Conservation (phyloP, 1,140 invertebrate genomes). For the Pinna nobilis region DNA sequence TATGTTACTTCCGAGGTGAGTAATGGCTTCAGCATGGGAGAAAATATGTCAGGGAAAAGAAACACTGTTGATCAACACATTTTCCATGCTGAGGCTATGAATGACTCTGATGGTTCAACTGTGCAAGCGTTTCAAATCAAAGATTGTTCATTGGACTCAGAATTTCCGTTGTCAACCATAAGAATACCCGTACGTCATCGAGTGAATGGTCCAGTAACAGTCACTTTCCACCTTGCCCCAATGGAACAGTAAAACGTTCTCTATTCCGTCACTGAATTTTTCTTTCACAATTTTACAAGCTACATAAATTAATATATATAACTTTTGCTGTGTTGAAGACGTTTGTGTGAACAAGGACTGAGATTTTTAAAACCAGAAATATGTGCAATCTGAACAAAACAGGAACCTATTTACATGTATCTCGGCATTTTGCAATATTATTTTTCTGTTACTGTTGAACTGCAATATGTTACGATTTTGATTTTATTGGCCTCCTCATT, state of each 20-base stretch:
- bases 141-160: conserved; percentile 51
- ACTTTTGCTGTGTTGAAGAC: not conserved
- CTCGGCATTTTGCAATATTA: too few species aligned
- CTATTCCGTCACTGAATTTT: not conserved
- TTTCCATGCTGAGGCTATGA: conserved; percentile 45
- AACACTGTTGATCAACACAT: too few species aligned
- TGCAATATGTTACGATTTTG: too few species aligned
- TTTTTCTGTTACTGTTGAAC: too few species aligned
- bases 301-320: not conserved
- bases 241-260: conserved; percentile 39
- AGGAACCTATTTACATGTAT: conserved; percentile 9
- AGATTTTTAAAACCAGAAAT: not conserved
- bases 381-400: not conserved
- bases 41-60: conserved; percentile 39
- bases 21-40: conserved; percentile 38
- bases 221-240: conserved; percentile 92
- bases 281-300: conserved; percentile 25
- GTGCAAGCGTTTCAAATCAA: conserved; percentile 54
- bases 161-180: conserved; percentile 86
- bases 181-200: conserved; percentile 92
- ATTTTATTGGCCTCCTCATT: too few species aligned
- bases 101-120: conserved; percentile 41
- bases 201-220: conserved; percentile 86
- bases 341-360: not conserved
- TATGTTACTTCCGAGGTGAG: conserved; percentile 29